Conservation (phyloP, 2,797 vertebrate species). For the Margarornis squamiger region DNA sequence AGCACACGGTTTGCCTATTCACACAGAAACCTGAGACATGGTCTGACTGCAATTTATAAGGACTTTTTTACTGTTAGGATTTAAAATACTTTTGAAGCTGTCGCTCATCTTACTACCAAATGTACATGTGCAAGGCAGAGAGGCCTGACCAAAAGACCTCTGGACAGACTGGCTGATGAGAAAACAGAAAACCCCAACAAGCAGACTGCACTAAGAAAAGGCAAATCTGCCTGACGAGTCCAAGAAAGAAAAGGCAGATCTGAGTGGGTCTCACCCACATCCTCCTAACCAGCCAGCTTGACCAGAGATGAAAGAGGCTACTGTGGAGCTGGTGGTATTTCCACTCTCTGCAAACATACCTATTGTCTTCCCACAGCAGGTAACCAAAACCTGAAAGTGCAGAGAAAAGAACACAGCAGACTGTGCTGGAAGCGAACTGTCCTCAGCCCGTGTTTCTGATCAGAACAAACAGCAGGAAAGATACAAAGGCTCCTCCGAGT, state of each 20-base stretch:
- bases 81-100: not conserved
- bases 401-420: not conserved
- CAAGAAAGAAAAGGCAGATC: not conserved
- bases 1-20: fast-evolving
- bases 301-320: not conserved
- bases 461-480: not conserved
- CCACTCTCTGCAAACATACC: not conserved
- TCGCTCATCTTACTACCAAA: not conserved
- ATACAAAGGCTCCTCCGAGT: not conserved
- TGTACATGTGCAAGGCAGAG: not conserved
- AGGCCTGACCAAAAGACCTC: not conserved
- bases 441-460: not conserved
- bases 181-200: not conserved
- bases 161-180: not conserved
- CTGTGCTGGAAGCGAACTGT: not conserved
- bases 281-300: not conserved
- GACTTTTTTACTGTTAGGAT: not conserved
- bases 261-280: not conserved
- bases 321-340: not conserved
- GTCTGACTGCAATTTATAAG: not conserved
- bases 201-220: not conserved
- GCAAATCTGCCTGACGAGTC: not conserved
- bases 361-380: not conserved
- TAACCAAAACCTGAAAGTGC: not conserved
- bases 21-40: not conserved